These are phyloP conservation scores for Leptinotarsa texana DNA, from an alignment of 1,140 invertebrate genomes.

Conservation along the genomic window DNA sequence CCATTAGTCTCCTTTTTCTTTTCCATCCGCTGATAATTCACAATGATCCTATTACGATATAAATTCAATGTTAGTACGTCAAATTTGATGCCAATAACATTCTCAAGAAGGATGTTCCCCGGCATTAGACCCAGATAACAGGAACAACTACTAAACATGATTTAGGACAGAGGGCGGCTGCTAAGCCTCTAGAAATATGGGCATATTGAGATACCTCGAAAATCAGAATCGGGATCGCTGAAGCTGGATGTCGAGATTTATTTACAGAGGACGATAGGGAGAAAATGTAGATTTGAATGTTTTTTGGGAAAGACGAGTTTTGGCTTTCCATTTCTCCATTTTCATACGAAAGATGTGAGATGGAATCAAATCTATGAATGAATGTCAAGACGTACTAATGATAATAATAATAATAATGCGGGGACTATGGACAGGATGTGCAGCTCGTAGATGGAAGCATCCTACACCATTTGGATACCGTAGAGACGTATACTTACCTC, in stretches of 20 bases:
- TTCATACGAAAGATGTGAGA: too few relatives aligned
- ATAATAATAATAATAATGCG: too few relatives aligned
- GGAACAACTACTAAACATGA: slow-evolving; percentile 47
- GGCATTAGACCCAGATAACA: slow-evolving; percentile 47
- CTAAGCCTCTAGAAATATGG: slow-evolving; percentile 24
- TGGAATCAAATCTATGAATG: too few relatives aligned
- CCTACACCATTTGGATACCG: too few relatives aligned
- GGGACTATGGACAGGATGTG: too few relatives aligned
- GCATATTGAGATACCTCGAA: slow-evolving; percentile 38
- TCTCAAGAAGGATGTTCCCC: slow-evolving; percentile 44
- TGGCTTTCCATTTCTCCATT: too few relatives aligned
- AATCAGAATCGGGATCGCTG: slow-evolving; percentile 30
- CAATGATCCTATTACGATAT: slow-evolving; percentile 44
- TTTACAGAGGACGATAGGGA: slow-evolving; percentile 32
- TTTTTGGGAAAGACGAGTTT: too few relatives aligned
- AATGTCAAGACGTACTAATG: too few relatives aligned
- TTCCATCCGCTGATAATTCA: slow-evolving; percentile 25
- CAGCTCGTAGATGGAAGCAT: too few relatives aligned
- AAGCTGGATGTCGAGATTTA: slow-evolving; percentile 34
- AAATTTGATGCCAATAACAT: slow-evolving; percentile 42
- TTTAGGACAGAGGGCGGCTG: slow-evolving; percentile 36
- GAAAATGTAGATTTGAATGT: slow-evolving; percentile 25
- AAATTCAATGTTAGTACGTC: slow-evolving; percentile 44
- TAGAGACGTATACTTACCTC: too few relatives aligned
- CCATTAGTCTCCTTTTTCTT: too few relatives aligned